Percentiles rank a stretch among this genome's conserved stretches.
phyloP scores from a whole-genome alignment of 2,797 vertebrate genomes.

The Threskiornis aethiopicus region DNA sequence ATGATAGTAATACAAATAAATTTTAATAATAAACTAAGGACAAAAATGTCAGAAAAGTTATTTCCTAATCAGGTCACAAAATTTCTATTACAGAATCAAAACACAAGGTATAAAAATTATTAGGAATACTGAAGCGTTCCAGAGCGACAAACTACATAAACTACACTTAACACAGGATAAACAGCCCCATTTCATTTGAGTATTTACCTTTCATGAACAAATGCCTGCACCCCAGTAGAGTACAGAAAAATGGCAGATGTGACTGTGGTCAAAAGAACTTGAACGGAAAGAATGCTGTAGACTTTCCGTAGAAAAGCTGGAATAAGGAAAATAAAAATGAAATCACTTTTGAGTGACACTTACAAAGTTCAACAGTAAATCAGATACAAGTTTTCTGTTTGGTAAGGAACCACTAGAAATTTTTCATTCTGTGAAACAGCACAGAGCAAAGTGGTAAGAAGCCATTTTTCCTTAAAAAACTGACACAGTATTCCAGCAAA shows the following conservation, averaged over 20 bases:
- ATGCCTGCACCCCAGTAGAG: conserved; percentile 81
- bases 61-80: neutral
- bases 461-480: neutral
- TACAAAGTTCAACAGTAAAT: neutral
- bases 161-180: neutral
- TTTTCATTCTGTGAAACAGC: neutral
- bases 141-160: neutral
- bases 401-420: neutral
- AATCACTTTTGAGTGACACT: neutral
- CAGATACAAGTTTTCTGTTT: neutral
- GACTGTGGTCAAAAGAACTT: conserved; percentile 88
- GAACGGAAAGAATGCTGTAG: conserved; percentile 89
- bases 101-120: neutral
- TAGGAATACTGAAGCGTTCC: neutral
- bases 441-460: neutral
- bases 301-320: conserved; percentile 93
- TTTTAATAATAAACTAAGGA: neutral
- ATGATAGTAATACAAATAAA: neutral
- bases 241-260: conserved; percentile 87
- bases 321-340: neutral
- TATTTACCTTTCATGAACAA: conserved; percentile 87
- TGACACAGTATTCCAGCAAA: neutral
- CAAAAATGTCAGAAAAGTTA: neutral
- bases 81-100: neutral
- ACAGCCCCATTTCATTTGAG: neutral